Percentiles rank a stretch among this genome's conserved stretches.
Conservation (phyloP, 1,140 invertebrate genomes). For the Drosophila burlai region DNA sequence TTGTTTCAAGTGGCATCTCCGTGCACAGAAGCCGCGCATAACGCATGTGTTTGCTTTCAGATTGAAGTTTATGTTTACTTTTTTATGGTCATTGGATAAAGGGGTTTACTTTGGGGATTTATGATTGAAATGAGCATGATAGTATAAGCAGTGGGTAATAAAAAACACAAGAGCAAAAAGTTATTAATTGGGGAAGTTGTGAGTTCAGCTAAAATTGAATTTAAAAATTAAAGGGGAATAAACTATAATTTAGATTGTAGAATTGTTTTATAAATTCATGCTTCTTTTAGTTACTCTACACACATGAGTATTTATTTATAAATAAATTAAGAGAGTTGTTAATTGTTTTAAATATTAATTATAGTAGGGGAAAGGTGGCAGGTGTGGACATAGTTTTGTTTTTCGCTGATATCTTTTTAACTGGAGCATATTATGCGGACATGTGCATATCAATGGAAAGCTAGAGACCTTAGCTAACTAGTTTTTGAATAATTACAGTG, state of each 20-base stretch:
- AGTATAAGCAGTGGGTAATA: background rate
- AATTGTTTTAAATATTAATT: background rate
- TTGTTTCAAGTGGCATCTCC: constrained; percentile 55
- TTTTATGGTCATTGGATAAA: constrained; percentile 12
- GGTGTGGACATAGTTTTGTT: too few relatives aligned
- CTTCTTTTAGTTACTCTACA: background rate
- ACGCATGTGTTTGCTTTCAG: constrained; percentile 40
- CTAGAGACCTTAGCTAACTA: too few relatives aligned
- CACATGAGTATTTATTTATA: background rate
- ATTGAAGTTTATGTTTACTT: constrained; percentile 20
- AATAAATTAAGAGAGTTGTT: background rate
- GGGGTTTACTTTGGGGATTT: constrained; percentile 9
- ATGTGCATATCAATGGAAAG: too few relatives aligned
- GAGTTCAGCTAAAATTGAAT: background rate
- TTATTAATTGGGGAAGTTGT: background rate
- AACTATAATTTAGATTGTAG: background rate
- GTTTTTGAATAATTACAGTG: too few relatives aligned
- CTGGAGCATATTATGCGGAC: too few relatives aligned
- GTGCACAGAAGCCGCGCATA: constrained; percentile 35
- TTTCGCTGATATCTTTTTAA: too few relatives aligned
- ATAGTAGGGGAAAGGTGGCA: too few relatives aligned
- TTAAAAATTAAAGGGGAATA: background rate
- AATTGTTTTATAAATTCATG: background rate
- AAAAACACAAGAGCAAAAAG: background rate
- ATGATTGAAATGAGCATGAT: constrained; percentile 14